A percentile compares a stretch with the other conserved stretches of the same genome.
These are phyloP conservation scores for Tethea ocularis DNA, from an alignment of 2,888 invertebrate genomes.

Conservation along the genomic window DNA sequence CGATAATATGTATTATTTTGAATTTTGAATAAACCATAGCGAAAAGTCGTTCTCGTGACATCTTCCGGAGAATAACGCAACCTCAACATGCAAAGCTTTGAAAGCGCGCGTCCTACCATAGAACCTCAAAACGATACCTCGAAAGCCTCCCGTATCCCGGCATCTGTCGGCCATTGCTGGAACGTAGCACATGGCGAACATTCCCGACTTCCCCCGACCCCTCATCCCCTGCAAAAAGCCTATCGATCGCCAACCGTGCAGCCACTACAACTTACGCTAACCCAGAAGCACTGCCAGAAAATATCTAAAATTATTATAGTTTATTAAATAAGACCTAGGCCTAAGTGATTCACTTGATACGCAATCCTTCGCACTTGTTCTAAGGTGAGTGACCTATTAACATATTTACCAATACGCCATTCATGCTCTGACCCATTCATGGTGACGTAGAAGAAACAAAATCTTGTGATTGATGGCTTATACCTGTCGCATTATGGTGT, in stretches of 20 bases:
- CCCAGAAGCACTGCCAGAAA: constrained; percentile 60
- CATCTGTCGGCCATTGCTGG: constrained; percentile 65
- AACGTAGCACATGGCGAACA: constrained; percentile 37
- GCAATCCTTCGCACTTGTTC: neutral
- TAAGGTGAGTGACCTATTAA: constrained; percentile 57
- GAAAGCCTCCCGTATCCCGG: constrained; percentile 52
- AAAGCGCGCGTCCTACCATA: constrained; percentile 37
- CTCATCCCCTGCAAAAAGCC: constrained; percentile 46
- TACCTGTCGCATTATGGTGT: constrained; percentile 37
- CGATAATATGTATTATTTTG: neutral
- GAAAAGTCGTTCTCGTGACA: constrained; percentile 2
- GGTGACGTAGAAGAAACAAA: constrained; percentile 58
- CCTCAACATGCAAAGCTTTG: neutral
- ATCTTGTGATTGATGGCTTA: constrained; percentile 46
- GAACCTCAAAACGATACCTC: constrained; percentile 21
- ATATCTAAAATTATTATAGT: constrained; percentile 53
- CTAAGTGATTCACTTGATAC: constrained; percentile 35
- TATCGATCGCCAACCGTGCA: constrained; percentile 66
- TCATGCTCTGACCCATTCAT: constrained; percentile 53
- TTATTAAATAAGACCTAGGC: constrained; percentile 48
- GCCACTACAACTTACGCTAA: constrained; percentile 67
- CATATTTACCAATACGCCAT: constrained; percentile 34
- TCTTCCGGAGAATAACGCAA: constrained; percentile 10
- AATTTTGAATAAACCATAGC: neutral
- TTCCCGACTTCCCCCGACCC: constrained; percentile 40